A percentile compares a stretch with the other conserved stretches of the same genome.
These are phyloP conservation scores for Aphelenchoides avenae DNA, from an alignment of 1,140 invertebrate genomes.

Conservation along the genomic window DNA sequence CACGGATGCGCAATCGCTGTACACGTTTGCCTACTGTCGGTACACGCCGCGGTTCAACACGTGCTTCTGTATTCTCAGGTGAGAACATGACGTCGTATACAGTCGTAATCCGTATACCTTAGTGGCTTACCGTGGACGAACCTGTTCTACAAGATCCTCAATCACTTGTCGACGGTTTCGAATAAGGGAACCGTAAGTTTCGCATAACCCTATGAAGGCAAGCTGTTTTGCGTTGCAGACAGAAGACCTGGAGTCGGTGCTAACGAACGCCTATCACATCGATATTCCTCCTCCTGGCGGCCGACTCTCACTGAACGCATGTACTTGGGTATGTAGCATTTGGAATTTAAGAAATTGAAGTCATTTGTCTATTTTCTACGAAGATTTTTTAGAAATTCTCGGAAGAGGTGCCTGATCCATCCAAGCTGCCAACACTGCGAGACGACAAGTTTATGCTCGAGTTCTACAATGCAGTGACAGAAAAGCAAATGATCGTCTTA, in stretches of 20 bases:
- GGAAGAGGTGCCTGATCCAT: constrained; percentile 20
- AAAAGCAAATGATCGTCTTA: constrained; percentile 44
- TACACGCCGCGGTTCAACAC: constrained; percentile 47
- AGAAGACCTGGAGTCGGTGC: constrained; percentile 39
- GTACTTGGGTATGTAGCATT: constrained; percentile 18
- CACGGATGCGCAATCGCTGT: constrained; percentile 38
- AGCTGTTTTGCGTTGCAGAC: constrained; percentile 10
- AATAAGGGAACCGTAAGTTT: constrained; percentile 45
- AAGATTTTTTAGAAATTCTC: constrained; percentile 23
- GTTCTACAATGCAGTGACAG: constrained; percentile 52
- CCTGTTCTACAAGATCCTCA: constrained; percentile 54
- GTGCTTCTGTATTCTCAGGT: constrained; percentile 51
- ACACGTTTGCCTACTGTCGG: constrained; percentile 50
- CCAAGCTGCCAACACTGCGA: constrained; percentile 41
- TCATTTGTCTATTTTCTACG: neutral
- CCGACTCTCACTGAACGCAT: constrained; percentile 21
- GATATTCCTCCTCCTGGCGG: constrained; percentile 48
- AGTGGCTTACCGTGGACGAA: constrained; percentile 48
- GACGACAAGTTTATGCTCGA: constrained; percentile 50
- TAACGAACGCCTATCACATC: constrained; percentile 50
- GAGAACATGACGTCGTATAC: neutral
- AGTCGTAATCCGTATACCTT: neutral
- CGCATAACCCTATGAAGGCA: constrained; percentile 1
- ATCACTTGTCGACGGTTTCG: constrained; percentile 45
- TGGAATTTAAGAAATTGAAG: neutral